phyloP scores from a whole-genome alignment of 1,140 invertebrate genomes.

The Atta colombica region DNA sequence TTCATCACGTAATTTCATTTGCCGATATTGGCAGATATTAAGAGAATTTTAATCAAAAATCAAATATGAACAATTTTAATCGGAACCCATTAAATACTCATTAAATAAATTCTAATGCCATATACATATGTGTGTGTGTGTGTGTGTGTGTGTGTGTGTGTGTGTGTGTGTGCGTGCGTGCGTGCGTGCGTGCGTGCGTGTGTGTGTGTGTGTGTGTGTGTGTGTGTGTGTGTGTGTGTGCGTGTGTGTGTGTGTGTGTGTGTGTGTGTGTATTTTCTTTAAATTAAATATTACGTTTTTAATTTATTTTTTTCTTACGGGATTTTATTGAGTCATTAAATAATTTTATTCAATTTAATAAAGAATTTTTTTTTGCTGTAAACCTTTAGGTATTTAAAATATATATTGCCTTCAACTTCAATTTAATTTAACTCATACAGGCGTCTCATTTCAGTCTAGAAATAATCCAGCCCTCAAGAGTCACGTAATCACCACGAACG shows the following conservation, averaged over 20 bases:
- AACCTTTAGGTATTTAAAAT: neutral
- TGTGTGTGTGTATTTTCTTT: neutral
- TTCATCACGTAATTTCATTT: neutral
- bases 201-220: no score
- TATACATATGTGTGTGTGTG: no score
- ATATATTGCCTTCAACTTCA: neutral
- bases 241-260: no score
- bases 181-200: no score
- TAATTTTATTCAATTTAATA: neutral
- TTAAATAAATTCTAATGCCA: neutral
- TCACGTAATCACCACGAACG: slow-evolving; percentile 40
- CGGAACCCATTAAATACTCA: neutral
- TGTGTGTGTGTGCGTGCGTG: no score
- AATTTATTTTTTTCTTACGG: neutral
- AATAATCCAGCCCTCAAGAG: slow-evolving; percentile 24
- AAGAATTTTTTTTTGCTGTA: neutral
- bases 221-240: no score
- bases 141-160: no score
- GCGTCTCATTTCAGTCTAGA: slow-evolving; percentile 10
- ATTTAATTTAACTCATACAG: slow-evolving; percentile 37
- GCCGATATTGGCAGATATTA: neutral
- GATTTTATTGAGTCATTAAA: neutral
- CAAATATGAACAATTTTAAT: neutral
- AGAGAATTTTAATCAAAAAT: neutral
- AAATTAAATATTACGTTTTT: neutral